Percentiles rank a stretch among this genome's conserved stretches.
Conservation (phyloP, 2,797 vertebrate genomes). For the Macropodus opercularis region DNA sequence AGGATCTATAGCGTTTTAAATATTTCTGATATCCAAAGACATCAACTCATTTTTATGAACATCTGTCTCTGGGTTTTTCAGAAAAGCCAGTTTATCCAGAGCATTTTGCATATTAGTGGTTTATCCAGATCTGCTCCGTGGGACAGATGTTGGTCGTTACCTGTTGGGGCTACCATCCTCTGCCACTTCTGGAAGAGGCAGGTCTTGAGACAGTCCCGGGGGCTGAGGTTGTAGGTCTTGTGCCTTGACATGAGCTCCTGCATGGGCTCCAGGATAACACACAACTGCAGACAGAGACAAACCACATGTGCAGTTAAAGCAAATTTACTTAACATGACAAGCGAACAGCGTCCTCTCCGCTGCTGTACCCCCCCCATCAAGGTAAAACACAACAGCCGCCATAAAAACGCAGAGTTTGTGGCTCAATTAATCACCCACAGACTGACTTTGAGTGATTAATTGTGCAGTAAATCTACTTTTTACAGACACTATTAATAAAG, state of each 20-base stretch:
- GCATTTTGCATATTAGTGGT: not conserved
- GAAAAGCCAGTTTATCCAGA: not conserved
- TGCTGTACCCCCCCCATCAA: constrained; percentile 24
- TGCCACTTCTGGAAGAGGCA: constrained; percentile 99
- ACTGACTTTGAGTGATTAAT: constrained; percentile 57
- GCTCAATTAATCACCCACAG: constrained; percentile 50
- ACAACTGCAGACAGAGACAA: constrained; percentile 85
- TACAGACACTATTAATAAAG: constrained; percentile 51
- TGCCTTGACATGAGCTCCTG: constrained; percentile 99
- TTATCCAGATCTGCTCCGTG: not conserved
- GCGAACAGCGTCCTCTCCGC: constrained; percentile 8
- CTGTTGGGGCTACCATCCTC: constrained; percentile 98
- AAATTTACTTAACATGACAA: constrained; percentile 32
- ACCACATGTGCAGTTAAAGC: constrained; percentile 20
- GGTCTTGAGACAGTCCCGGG: constrained; percentile 98
- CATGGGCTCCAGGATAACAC: constrained; percentile 99
- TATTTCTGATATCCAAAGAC: constrained; percentile 5
- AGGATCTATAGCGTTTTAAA: constrained; percentile 3
- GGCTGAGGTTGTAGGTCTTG: constrained; percentile 99
- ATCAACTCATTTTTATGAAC: not conserved
- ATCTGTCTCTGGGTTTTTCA: not conserved
- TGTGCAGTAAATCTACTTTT: constrained; percentile 57
- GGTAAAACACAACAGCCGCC: constrained; percentile 33
- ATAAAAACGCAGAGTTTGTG: constrained; percentile 47
- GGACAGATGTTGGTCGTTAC: constrained; percentile 71